phyloP scores from a whole-genome alignment of 2,797 vertebrate species.

The Salarias fasciatus region DNA sequence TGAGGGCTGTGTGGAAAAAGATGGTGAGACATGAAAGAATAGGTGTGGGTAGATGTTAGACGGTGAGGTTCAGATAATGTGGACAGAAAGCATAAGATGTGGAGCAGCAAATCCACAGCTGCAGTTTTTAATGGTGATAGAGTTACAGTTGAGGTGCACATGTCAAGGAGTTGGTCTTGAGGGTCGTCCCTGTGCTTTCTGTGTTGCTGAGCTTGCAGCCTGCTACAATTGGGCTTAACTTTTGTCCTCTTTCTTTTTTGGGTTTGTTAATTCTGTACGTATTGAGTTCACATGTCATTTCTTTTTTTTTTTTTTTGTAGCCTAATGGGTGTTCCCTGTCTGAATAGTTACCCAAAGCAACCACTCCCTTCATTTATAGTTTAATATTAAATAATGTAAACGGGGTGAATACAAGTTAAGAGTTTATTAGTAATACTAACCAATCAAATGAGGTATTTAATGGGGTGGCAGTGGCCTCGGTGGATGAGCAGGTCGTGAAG shows the following conservation, averaged over 20 bases:
- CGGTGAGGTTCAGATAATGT: neutral
- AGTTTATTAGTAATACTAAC: too few species aligned
- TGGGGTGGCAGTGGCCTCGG: too few species aligned
- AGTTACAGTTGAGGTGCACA: neutral
- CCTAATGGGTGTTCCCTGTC: too few species aligned
- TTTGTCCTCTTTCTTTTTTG: neutral
- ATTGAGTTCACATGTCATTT: too few species aligned
- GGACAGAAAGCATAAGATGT: constrained; percentile 6
- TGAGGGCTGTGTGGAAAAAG: constrained; percentile 21
- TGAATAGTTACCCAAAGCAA: too few species aligned
- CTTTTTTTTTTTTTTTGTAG: too few species aligned
- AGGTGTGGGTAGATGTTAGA: neutral
- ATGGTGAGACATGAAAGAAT: constrained; percentile 8
- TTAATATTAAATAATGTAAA: too few species aligned
- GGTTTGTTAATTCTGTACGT: neutral
- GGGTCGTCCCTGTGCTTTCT: constrained; percentile 24
- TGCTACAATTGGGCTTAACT: constrained; percentile 13
- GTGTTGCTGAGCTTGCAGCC: constrained; percentile 3
- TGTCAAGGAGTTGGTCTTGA: constrained; percentile 16
- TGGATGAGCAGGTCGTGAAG: too few species aligned
- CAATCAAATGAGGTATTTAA: too few species aligned
- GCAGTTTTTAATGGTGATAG: neutral
- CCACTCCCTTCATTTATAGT: too few species aligned
- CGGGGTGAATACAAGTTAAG: too few species aligned
- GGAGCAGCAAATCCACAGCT: constrained; percentile 16